These are phyloP conservation scores for Fopius arisanus DNA, from an alignment of 1,140 invertebrate species.

Conservation along the genomic window DNA sequence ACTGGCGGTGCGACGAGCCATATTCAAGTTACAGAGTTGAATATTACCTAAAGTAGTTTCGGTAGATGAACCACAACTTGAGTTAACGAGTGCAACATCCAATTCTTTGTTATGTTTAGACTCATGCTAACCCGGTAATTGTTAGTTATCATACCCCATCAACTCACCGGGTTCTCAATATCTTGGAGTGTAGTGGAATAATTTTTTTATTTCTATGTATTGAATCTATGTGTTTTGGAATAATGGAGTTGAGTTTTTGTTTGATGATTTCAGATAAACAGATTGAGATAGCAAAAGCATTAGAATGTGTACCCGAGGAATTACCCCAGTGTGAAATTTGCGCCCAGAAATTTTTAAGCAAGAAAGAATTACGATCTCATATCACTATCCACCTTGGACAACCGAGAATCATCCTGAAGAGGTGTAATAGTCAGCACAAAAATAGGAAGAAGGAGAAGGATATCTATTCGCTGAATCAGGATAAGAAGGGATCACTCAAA, in stretches of 20 bases:
- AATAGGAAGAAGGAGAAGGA: slow-evolving; percentile 47
- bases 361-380: slow-evolving; percentile 54
- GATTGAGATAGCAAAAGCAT: slow-evolving; percentile 33
- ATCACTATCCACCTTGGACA: slow-evolving; percentile 53
- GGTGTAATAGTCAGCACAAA: slow-evolving; percentile 48
- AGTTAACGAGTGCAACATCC: neutral
- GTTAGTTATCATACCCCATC: too few species aligned
- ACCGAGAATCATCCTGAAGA: slow-evolving; percentile 55
- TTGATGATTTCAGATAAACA: slow-evolving; percentile 45
- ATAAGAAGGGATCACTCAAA: slow-evolving; percentile 54
- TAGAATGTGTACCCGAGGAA: slow-evolving; percentile 36
- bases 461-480: slow-evolving; percentile 51
- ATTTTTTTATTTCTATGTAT: neutral
- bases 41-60: neutral
- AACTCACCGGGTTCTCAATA: too few species aligned
- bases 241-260: slow-evolving; percentile 20
- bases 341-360: slow-evolving; percentile 48
- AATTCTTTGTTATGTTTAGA: neutral
- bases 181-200: too few species aligned
- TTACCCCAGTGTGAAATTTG: slow-evolving; percentile 57
- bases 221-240: neutral
- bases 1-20: neutral
- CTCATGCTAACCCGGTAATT: too few species aligned
- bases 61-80: neutral
- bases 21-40: neutral